phyloP scores from a whole-genome alignment of 2,888 invertebrate genomes.

The Dryococelus australis region DNA sequence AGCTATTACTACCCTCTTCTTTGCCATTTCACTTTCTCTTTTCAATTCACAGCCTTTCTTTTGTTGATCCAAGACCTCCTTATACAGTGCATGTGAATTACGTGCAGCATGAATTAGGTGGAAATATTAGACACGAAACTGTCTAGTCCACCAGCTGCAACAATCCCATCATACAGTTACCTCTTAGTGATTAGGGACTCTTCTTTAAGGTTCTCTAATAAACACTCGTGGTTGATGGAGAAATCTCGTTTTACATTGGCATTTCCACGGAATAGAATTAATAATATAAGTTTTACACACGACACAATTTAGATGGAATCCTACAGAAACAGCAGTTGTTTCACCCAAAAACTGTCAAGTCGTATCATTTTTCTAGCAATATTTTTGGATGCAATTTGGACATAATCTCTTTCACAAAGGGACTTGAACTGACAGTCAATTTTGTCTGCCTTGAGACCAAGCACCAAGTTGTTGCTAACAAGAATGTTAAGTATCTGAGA shows the following conservation, averaged over 20 bases:
- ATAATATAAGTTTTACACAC: not conserved
- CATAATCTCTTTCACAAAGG: not conserved
- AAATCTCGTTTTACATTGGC: not conserved
- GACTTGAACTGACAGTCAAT: not conserved
- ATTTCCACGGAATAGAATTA: not conserved
- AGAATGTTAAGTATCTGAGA: too few species aligned
- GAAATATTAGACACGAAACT: not conserved
- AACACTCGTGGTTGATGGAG: not conserved
- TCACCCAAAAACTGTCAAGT: not conserved
- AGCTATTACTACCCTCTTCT: not conserved
- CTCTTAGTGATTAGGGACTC: not conserved
- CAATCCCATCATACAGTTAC: not conserved
- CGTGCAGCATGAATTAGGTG: too few species aligned
- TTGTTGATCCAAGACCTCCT: not conserved
- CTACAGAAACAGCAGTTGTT: not conserved
- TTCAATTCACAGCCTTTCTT: not conserved
- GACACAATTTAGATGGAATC: not conserved
- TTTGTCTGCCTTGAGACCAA: not conserved
- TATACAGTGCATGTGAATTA: not conserved
- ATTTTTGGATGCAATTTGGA: not conserved
- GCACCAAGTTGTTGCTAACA: not conserved
- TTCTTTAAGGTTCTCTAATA: too few species aligned
- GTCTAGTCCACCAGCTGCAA: not conserved
- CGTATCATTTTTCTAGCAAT: not conserved
- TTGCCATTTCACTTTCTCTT: not conserved